These are phyloP conservation scores for Galleria mellonella DNA, from an alignment of 1,140 invertebrate genomes.

Conservation along the genomic window DNA sequence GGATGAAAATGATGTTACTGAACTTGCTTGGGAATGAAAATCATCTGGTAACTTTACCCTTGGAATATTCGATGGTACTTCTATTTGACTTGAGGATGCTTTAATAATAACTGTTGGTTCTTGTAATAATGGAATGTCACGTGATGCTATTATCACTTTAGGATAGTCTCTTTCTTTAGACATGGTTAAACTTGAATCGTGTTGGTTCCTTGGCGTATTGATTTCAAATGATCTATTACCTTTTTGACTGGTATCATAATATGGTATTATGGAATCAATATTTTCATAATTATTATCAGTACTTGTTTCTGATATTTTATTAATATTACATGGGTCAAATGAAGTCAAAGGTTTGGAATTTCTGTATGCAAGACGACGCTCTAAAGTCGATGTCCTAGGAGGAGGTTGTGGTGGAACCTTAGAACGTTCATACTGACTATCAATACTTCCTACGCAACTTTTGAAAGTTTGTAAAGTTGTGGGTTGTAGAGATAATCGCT, in stretches of 20 bases:
- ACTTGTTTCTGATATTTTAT: constrained; percentile 27
- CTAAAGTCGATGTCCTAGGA: constrained; percentile 78
- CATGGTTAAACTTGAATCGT: constrained; percentile 2
- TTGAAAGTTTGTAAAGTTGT: constrained; percentile 56
- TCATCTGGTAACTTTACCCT: constrained; percentile 56
- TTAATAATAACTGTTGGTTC: constrained; percentile 55
- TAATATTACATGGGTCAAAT: constrained; percentile 34
- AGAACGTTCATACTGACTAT: constrained; percentile 52
- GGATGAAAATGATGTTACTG: constrained; percentile 56
- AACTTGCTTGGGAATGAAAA: constrained; percentile 53
- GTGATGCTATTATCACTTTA: constrained; percentile 59
- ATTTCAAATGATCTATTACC: constrained; percentile 35
- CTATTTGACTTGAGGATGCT: constrained; percentile 39
- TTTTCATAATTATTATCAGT: constrained; percentile 50
- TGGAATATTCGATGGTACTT: constrained; percentile 40
- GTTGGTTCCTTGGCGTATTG: constrained; percentile 14
- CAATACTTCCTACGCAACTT: constrained; percentile 44
- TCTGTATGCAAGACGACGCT: constrained; percentile 62
- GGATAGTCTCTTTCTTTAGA: constrained; percentile 42
- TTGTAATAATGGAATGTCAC: constrained; percentile 24
- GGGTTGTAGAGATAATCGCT: constrained; percentile 75
- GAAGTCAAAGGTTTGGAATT: constrained; percentile 54
- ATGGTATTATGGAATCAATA: constrained; percentile 38
- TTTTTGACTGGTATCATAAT: constrained; percentile 12
- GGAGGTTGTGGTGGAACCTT: constrained; percentile 79